These are phyloP conservation scores for Denticeps clupeoides DNA, from an alignment of 2,797 vertebrate genomes.

Conservation along the genomic window DNA sequence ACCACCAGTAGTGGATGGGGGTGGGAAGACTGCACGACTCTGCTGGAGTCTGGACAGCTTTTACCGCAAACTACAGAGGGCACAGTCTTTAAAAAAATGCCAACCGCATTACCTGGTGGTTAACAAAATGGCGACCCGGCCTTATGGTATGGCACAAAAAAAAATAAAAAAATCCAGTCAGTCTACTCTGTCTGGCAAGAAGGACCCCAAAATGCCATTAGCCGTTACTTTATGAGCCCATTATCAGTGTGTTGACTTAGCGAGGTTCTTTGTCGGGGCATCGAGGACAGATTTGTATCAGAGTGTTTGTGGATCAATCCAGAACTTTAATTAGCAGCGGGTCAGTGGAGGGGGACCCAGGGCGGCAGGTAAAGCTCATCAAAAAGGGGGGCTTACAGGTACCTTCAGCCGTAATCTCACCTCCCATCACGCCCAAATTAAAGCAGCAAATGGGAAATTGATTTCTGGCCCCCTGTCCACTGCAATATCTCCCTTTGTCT, in stretches of 20 bases:
- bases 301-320: conserved; percentile 64
- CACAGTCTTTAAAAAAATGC: conserved; percentile 3
- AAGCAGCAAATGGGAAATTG: conserved; percentile 78
- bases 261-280: conserved; percentile 49
- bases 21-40: conserved; percentile 7
- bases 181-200: conserved; percentile 8
- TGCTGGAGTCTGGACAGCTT: not conserved
- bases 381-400: conserved; percentile 59
- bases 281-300: conserved; percentile 72
- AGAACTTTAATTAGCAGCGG: conserved; percentile 70
- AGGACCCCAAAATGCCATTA: conserved; percentile 38
- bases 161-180: conserved; percentile 14
- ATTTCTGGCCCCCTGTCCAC: conserved; percentile 66
- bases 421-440: conserved; percentile 68
- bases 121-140: conserved; percentile 6
- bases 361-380: conserved; percentile 60
- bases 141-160: conserved; percentile 10
- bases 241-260: conserved; percentile 50
- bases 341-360: conserved; percentile 39
- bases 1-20: no score
- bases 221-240: conserved; percentile 54
- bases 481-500: conserved; percentile 77
- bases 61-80: conserved; percentile 4
- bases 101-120: conserved; percentile 5
- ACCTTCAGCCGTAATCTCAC: conserved; percentile 65